Base-by-base conservation (phyloP, 1,140 invertebrate species). In the Atopsyche davidsoni region DNA sequence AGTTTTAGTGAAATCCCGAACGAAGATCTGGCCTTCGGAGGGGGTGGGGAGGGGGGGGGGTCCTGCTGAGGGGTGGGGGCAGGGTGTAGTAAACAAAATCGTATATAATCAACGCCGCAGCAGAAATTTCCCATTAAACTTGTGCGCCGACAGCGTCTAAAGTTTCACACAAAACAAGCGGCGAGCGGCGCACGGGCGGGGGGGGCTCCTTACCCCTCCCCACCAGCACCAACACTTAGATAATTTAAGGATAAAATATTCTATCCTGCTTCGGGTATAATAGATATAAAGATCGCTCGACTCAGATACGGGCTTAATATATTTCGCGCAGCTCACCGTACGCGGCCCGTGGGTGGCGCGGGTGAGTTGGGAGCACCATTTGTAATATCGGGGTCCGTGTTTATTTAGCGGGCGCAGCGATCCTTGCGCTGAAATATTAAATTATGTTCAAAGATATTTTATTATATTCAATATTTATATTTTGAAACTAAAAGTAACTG, bases 221-320 rank as follows among this genome's bases (percentile, higher is more conserved):
- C 19, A 38, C 32, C 50, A 40, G 39, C 41, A 45, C 46, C 31
- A 32, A 53, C 40, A 53, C 55, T 50, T 42, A 46, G 55, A 57
- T 53, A 57, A 57, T 57, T 57, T 57, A 47, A 50, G 50, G 50
- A 57, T 57, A 57, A 57, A 57, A 57, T 57, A 53, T 57, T 49
- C 55, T 46, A 41, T 42, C 45, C 55, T 44, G 46, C 42, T 51
- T 41, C 31, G 54, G 42, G 42, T 57, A 49, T 57, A 57, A 57
- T 57, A 57, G 55, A 57, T 57, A 57, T 53, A 57, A 57, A 57
- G 55, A 57, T 57, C 46, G 55, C 39, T 36, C 13, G 50, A 49
- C 32, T 53, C 46, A 53, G 55, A 57, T 57, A 57, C 36, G 28
- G 32, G 42, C 35, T 21, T 57, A 52, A 57, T 57, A 46, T 57